A percentile compares a stretch with the other conserved stretches of the same genome.
phyloP scores from a whole-genome alignment of 2,113 vertebrate genomes.

The Dipodomys spectabilis region DNA sequence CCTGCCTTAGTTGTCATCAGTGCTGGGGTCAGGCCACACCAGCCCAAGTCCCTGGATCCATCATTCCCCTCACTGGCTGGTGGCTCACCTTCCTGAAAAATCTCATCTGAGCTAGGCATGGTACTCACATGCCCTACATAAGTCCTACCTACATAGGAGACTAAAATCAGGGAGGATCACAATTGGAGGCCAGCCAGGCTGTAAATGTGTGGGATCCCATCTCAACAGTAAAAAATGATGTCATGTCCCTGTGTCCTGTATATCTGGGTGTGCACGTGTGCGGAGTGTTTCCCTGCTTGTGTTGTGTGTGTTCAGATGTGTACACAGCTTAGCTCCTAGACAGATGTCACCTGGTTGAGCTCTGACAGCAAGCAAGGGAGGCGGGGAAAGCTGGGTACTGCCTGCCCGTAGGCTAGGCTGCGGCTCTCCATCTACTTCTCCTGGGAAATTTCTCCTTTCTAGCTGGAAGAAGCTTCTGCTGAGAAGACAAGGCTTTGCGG shows the following conservation, averaged over 20 bases:
- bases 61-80: accelerated
- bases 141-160: no score
- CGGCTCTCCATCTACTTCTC: background rate
- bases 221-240: background rate
- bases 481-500: slow-evolving; percentile 58
- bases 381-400: background rate
- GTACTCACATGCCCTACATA: no score
- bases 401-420: background rate
- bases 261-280: background rate
- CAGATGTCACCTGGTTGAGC: slow-evolving; percentile 69
- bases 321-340: slow-evolving; percentile 58
- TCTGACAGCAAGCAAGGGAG: background rate
- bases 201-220: background rate
- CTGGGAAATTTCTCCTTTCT: background rate
- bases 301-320: background rate
- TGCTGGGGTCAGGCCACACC: accelerated
- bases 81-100: background rate
- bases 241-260: background rate
- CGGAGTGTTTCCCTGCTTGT: background rate
- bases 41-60: accelerated
- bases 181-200: background rate
- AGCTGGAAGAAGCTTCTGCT: slow-evolving; percentile 72
- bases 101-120: no score
- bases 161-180: no score
- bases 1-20: no score